Percentiles rank a stretch among this genome's conserved stretches.
These are phyloP conservation scores for Antennarius striatus DNA, from an alignment of 2,113 vertebrate species.

Conservation along the genomic window DNA sequence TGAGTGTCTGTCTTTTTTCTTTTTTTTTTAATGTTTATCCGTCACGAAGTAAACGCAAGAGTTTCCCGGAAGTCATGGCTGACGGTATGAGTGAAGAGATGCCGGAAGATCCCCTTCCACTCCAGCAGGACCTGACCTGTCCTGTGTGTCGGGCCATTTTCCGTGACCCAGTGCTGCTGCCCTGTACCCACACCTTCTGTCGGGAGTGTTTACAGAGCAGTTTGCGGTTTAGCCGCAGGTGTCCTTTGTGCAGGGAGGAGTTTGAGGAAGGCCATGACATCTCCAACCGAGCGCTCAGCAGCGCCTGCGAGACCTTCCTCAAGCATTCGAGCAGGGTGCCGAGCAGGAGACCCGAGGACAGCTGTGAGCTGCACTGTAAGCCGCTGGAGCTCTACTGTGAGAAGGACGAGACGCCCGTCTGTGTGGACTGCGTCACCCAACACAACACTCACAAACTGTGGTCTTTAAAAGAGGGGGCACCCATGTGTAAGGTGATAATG, in stretches of 20 bases:
- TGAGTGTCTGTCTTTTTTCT: too few species aligned
- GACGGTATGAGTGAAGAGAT: conserved; percentile 56
- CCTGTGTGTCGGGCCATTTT: conserved; percentile 71
- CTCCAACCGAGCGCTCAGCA: conserved; percentile 63
- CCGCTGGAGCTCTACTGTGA: conserved; percentile 77
- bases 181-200: conserved; percentile 78
- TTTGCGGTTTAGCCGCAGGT: conserved; percentile 17
- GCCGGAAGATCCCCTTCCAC: conserved; percentile 39
- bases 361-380: conserved; percentile 70
- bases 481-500: conserved; percentile 65
- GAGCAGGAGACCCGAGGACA: neutral
- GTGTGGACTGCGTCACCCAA: conserved; percentile 68
- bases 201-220: conserved; percentile 51
- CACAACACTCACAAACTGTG: conserved; percentile 67
- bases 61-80: conserved; percentile 40
- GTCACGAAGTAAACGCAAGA: conserved; percentile 36
- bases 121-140: conserved; percentile 73
- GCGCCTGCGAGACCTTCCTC: conserved; percentile 64
- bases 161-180: conserved; percentile 68
- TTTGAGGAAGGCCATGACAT: conserved; percentile 43
- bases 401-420: conserved; percentile 76
- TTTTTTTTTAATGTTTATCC: too few species aligned
- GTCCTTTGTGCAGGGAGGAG: conserved; percentile 66
- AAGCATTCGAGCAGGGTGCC: conserved; percentile 17
- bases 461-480: conserved; percentile 28